Evolutionary conservation across 2,888 invertebrate species (phyloP).

Genomic region (Parthenolecanium corni): DNA sequence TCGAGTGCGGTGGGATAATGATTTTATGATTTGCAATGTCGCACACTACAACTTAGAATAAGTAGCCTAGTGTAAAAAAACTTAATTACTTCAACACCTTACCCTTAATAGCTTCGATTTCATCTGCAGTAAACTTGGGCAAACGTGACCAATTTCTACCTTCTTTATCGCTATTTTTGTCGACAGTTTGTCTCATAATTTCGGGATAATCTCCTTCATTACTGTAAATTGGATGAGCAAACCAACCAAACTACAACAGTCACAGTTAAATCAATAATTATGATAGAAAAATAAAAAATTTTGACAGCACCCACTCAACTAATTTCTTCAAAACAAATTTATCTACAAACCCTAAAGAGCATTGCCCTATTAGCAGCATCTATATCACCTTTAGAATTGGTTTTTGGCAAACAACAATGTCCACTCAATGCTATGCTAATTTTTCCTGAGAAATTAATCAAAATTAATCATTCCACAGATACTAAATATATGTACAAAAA

Average conservation of each 20-base stretch:
- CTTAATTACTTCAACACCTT: background rate
- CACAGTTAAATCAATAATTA: too few species aligned
- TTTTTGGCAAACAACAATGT: background rate
- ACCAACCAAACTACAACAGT: conserved; percentile 33
- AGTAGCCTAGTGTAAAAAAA: background rate
- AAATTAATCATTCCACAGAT: background rate
- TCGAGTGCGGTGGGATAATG: too few species aligned
- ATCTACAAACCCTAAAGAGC: background rate
- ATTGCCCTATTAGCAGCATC: background rate
- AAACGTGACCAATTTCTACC: conserved; percentile 41
- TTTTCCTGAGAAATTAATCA: conserved; percentile 4
- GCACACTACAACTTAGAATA: background rate
- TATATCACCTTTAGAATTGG: background rate
- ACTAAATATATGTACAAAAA: background rate
- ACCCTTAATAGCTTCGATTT: conserved; percentile 45
- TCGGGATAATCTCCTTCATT: conserved; percentile 43
- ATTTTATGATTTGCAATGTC: too few species aligned
- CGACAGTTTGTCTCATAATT: conserved; percentile 41
- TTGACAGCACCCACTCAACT: too few species aligned
- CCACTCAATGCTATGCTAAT: conserved; percentile 2
- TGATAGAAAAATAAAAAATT: too few species aligned
- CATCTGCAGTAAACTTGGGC: conserved; percentile 42
- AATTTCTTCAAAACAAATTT: conserved; percentile 3
- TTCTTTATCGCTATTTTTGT: conserved; percentile 39
- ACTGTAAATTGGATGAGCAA: conserved; percentile 33